Percentiles rank a stretch among this genome's conserved stretches.
phyloP scores from a whole-genome alignment of 2,888 invertebrate species.

The Acanthosepion esculentum region DNA sequence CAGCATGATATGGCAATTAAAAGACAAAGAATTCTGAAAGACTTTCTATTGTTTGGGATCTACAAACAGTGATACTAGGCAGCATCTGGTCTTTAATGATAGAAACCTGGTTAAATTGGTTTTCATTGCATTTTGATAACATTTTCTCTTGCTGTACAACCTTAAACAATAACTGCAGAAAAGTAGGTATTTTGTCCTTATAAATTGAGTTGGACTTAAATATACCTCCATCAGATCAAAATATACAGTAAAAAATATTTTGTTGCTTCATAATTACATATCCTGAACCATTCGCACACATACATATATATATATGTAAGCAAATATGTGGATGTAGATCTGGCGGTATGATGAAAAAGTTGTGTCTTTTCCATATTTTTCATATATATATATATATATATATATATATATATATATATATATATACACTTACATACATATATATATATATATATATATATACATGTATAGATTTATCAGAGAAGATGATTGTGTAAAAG shows the following conservation, averaged over 20 bases:
- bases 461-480: no score
- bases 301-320: not conserved
- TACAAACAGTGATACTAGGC: not conserved
- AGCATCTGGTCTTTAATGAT: not conserved
- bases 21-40: not conserved
- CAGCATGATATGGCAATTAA: not conserved
- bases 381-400: no score
- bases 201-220: not conserved
- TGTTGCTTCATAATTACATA: no score
- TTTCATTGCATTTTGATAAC: not conserved
- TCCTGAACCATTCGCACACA: not conserved
- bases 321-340: no score
- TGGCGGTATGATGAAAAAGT: no score
- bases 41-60: not conserved
- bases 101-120: not conserved
- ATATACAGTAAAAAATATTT: not conserved
- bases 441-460: not conserved
- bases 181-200: not conserved
- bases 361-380: no score
- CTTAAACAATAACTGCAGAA: not conserved
- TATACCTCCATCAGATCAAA: not conserved
- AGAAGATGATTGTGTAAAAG: no score
- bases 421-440: not conserved
- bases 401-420: not conserved
- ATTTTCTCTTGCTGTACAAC: not conserved